Evolutionary conservation across 2,888 invertebrate species (phyloP).

Genomic region (Nesidiocoris tenuis): DNA sequence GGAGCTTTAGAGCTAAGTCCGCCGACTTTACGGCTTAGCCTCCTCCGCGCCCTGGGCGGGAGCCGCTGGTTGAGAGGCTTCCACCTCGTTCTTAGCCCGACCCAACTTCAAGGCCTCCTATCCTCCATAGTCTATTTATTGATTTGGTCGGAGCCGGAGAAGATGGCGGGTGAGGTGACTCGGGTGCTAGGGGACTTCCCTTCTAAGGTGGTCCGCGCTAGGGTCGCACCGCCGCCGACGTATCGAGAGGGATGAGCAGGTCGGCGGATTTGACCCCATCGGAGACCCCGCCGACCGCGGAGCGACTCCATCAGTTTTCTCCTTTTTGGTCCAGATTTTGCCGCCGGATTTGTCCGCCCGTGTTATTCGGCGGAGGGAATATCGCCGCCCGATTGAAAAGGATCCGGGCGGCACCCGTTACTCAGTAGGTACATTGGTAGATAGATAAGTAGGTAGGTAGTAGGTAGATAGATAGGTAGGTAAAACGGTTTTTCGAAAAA

Average conservation of each 20-base stretch:
- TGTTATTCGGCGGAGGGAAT: too few species aligned
- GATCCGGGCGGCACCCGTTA: too few species aligned
- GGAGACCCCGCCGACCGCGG: too few species aligned
- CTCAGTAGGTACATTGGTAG: too few species aligned
- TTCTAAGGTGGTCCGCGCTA: not conserved
- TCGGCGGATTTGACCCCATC: not conserved
- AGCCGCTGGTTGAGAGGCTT: not conserved
- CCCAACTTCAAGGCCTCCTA: not conserved
- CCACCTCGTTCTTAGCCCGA: not conserved
- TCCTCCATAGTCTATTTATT: conserved; percentile 43
- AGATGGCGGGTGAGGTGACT: not conserved
- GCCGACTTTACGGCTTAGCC: conserved; percentile 48
- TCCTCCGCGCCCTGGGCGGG: conserved; percentile 2
- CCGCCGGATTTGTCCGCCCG: too few species aligned
- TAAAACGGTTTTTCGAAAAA: too few species aligned
- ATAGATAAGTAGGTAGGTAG: too few species aligned
- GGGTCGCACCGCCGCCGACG: not conserved
- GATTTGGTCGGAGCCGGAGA: conserved; percentile 35
- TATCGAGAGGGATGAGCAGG: not conserved
- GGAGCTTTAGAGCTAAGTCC: conserved; percentile 47
- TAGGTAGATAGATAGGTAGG: too few species aligned
- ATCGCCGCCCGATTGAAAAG: too few species aligned
- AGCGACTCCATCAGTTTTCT: too few species aligned
- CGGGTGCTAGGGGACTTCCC: not conserved
- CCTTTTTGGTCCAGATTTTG: too few species aligned